Percentiles rank a stretch among this genome's conserved stretches.
Evolutionary conservation across 2,113 vertebrate genomes (phyloP).

Genomic region (Hiodon tergisus): DNA sequence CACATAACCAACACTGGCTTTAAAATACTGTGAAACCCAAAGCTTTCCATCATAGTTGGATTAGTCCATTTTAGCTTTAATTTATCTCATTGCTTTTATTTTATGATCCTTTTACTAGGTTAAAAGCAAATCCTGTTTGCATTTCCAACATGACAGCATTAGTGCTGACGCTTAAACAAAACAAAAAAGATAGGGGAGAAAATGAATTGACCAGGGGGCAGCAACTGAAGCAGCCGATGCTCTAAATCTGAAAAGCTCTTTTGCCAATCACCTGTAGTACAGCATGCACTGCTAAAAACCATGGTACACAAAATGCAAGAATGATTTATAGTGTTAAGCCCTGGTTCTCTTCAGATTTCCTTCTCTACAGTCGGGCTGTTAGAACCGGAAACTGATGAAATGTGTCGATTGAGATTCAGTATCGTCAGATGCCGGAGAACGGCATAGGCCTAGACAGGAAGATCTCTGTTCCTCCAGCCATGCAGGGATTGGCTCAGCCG

Average conservation of each 20-base stretch:
- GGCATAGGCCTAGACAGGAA: neutral
- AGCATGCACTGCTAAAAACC: neutral
- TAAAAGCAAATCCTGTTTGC: too few species aligned
- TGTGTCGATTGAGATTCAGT: neutral
- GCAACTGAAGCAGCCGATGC: too few species aligned
- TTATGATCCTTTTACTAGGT: neutral
- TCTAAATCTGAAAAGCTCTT: too few species aligned
- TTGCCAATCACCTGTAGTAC: too few species aligned
- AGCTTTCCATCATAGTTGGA: neutral
- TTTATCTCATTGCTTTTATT: neutral
- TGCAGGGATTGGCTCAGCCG: neutral
- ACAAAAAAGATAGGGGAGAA: too few species aligned
- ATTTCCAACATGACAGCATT: too few species aligned
- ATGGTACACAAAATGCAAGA: neutral
- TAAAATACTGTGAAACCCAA: neutral
- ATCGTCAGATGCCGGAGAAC: neutral
- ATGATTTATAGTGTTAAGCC: neutral
- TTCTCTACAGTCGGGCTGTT: neutral
- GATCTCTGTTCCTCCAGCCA: neutral
- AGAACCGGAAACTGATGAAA: conserved; percentile 20
- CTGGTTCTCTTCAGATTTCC: neutral
- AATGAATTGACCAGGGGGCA: too few species aligned
- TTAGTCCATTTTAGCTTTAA: neutral
- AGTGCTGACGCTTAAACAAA: too few species aligned
- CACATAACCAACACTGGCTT: neutral